These are phyloP conservation scores for Neuroscelio doddi DNA, from an alignment of 2,888 invertebrate species.

Conservation along the genomic window DNA sequence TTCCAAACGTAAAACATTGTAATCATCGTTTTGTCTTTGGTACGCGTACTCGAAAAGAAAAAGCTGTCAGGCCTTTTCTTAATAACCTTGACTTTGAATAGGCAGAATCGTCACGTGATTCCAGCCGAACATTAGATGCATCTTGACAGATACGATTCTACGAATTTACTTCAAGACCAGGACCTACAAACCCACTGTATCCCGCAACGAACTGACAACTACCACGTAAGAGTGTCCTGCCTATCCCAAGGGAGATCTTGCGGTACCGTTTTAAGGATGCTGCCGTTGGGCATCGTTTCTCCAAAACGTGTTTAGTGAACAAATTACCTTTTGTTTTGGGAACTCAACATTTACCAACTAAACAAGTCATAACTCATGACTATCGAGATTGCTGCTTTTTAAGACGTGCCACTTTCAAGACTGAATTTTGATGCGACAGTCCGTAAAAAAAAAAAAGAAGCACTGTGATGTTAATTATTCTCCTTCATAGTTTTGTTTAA, in stretches of 20 bases:
- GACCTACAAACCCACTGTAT: constrained; percentile 52
- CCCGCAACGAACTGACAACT: constrained; percentile 33
- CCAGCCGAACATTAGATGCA: constrained; percentile 55
- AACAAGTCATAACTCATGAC: constrained; percentile 21
- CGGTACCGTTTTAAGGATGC: constrained; percentile 59
- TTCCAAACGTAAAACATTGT: too few relatives aligned
- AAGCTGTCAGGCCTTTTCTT: not conserved
- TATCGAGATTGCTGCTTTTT: constrained; percentile 9
- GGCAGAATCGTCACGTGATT: constrained; percentile 22
- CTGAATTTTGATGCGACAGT: constrained; percentile 1
- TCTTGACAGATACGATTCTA: constrained; percentile 63
- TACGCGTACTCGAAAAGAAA: too few relatives aligned
- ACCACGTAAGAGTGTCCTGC: constrained; percentile 37
- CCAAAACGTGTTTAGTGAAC: constrained; percentile 67
- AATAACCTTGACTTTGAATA: constrained; percentile 10
- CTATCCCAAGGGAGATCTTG: constrained; percentile 55
- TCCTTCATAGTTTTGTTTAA: too few relatives aligned
- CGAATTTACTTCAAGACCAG: constrained; percentile 59
- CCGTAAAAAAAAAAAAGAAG: not conserved
- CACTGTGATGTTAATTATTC: too few relatives aligned
- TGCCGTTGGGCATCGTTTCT: constrained; percentile 32
- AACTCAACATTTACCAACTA: constrained; percentile 56
- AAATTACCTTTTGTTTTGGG: constrained; percentile 67
- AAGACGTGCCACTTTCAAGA: constrained; percentile 4
- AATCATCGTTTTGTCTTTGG: too few relatives aligned